Evolutionary conservation across 2,888 invertebrate genomes (phyloP).

Genomic region (Stenichneumon culpator): DNA sequence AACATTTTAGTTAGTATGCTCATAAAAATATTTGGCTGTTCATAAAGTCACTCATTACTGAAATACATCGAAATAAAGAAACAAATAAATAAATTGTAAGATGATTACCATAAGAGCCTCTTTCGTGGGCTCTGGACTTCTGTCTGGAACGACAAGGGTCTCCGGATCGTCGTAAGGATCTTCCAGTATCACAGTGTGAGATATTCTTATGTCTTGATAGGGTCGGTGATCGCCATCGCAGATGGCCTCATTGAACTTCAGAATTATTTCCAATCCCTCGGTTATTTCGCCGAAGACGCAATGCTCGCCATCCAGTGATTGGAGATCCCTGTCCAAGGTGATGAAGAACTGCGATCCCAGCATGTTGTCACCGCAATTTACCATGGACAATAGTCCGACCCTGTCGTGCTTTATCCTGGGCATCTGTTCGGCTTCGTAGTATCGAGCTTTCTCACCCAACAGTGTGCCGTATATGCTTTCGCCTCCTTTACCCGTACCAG

Average conservation of each 20-base stretch:
- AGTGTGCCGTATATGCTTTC: conserved; percentile 94
- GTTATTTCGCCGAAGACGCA: conserved; percentile 98
- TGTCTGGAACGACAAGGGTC: conserved; percentile 91
- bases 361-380: conserved; percentile 96
- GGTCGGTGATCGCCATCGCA: conserved; percentile 96
- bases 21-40: neutral
- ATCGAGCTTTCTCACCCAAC: conserved; percentile 94
- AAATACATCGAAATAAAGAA: neutral
- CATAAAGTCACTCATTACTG: neutral
- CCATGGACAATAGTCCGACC: conserved; percentile 96
- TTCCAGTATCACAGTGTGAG: conserved; percentile 97
- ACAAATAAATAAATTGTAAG: neutral
- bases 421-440: conserved; percentile 95
- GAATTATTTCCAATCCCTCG: conserved; percentile 95
- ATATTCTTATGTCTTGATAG: conserved; percentile 97
- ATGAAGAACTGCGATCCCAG: conserved; percentile 98
- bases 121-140: conserved; percentile 95
- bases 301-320: conserved; percentile 95
- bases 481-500: conserved; percentile 96
- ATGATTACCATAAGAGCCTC: conserved; percentile 88
- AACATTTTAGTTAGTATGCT: neutral
- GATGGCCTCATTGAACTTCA: conserved; percentile 96
- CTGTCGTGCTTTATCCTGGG: conserved; percentile 96
- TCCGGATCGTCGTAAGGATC: conserved; percentile 98
- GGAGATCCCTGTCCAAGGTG: conserved; percentile 94